phyloP scores from a whole-genome alignment of 2,113 vertebrate genomes.

The Nothoprocta pentlandii region DNA sequence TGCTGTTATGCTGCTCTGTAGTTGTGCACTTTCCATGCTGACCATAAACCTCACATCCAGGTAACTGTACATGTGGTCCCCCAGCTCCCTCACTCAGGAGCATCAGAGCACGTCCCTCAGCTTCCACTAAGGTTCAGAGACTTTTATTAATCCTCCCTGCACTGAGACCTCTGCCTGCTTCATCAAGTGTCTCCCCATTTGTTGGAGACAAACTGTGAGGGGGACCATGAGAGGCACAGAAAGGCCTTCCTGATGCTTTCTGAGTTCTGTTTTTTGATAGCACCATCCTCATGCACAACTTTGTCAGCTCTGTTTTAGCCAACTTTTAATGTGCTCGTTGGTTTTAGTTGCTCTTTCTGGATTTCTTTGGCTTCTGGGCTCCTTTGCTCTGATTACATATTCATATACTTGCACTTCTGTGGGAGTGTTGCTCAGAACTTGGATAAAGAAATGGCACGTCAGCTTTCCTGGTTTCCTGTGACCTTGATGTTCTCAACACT shows the following conservation, averaged over 20 bases:
- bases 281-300: background rate
- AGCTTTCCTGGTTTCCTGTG: background rate
- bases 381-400: background rate
- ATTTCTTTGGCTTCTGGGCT: background rate
- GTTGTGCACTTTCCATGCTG: background rate
- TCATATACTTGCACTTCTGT: background rate
- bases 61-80: background rate
- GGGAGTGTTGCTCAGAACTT: background rate
- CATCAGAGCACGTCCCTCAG: background rate
- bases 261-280: background rate
- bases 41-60: background rate
- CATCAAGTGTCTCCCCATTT: background rate
- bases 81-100: background rate
- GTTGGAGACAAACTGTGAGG: background rate
- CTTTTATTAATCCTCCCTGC: background rate
- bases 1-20: background rate
- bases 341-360: background rate
- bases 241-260: background rate
- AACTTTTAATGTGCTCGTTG: background rate
- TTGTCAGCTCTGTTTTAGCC: background rate
- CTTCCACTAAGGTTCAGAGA: background rate
- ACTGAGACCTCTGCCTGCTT: background rate
- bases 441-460: background rate
- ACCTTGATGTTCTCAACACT: background rate
- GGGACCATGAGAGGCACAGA: background rate